Evolutionary conservation across 2,888 invertebrate genomes (phyloP).

Genomic region (Polylopha cassiicola): DNA sequence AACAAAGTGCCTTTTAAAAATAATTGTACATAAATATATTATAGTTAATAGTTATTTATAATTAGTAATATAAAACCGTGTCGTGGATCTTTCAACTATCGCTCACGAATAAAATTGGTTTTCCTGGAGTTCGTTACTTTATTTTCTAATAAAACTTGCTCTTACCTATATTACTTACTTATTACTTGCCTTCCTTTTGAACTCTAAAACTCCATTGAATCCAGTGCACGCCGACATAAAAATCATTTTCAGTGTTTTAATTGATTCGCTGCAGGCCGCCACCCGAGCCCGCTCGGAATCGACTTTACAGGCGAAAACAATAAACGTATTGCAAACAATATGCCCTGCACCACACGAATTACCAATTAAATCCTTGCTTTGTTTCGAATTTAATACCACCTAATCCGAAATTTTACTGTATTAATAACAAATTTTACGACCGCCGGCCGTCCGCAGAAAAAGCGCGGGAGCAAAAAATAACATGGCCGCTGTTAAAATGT

Average conservation of each 20-base stretch:
- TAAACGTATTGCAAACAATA: conserved; percentile 34
- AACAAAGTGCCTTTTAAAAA: conserved; percentile 17
- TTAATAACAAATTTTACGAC: conserved; percentile 72
- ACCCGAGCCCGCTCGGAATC: conserved; percentile 24
- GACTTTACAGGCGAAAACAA: conserved; percentile 42
- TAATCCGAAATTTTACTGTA: conserved; percentile 74
- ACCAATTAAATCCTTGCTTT: conserved; percentile 72
- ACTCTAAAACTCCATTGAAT: conserved; percentile 3
- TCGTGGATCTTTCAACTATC: conserved; percentile 16
- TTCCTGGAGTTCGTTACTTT: conserved; percentile 8
- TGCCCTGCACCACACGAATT: conserved; percentile 48
- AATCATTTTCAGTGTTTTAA: conserved; percentile 26
- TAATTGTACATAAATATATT: conserved; percentile 16
- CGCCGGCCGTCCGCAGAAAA: conserved; percentile 39
- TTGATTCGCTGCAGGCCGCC: conserved; percentile 28
- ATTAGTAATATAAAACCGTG: conserved; percentile 13
- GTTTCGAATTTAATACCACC: conserved; percentile 72
- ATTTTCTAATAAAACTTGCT: background rate
- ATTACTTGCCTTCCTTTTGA: conserved; percentile 1
- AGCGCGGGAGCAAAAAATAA: conserved; percentile 61
- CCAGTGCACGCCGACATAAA: conserved; percentile 11
- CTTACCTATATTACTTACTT: conserved; percentile 1
- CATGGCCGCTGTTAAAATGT: conserved; percentile 55
- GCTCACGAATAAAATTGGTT: conserved; percentile 19
- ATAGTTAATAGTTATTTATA: conserved; percentile 20